Evolutionary conservation across 2,888 invertebrate species (phyloP), one percentile per base, ranked within the genome.

Genomic region (Cephonodes hylas): DNA sequence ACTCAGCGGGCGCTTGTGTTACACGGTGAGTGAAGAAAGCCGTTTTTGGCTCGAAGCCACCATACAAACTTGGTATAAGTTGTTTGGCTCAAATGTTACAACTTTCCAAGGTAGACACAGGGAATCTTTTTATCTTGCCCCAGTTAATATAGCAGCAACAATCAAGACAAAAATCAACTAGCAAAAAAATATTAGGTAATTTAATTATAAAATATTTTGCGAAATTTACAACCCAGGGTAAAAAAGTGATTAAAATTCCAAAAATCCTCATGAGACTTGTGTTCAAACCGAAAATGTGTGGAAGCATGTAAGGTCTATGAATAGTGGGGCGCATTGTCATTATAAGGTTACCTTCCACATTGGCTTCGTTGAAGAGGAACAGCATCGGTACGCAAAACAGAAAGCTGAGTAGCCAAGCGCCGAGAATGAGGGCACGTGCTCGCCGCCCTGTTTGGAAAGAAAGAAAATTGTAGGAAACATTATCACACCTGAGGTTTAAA

Each of bases 371-470:
- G 63, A 91, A 92, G 0, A 97, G 93, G 71, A 97, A 93, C 71
- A 97, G 92, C 78, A 96, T 96, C 20, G 98, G 98, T n/a, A 95
- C 88, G 44, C 97, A 96, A 83, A 98, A 97, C 42, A 97, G 64
- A 34, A 96, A 95, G 72, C 97, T 97, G 62, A 97, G 86, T 13
- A 95, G 81, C 98, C 98, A 98, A 0, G 98, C 97, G 42, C 95
- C 93, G 2, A 95, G 93, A 3, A 98, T 96, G 48, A 98, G 93
- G 53, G 95, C 94, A 59, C 96, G 94, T 0, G 97, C 97, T 76
- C 97, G 93, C 76, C 96, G 95, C 97, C 97, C 97, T 97, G 88
- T 42, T 82, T 3, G 62, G 62, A 56, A 60, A 25, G 56, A 62
- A 53, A 25, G 1, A 23, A 13, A 10, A 27, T 42, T 42, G 22